Conservation (phyloP, 2,888 invertebrate genomes). For the Aplocera efformata region DNA sequence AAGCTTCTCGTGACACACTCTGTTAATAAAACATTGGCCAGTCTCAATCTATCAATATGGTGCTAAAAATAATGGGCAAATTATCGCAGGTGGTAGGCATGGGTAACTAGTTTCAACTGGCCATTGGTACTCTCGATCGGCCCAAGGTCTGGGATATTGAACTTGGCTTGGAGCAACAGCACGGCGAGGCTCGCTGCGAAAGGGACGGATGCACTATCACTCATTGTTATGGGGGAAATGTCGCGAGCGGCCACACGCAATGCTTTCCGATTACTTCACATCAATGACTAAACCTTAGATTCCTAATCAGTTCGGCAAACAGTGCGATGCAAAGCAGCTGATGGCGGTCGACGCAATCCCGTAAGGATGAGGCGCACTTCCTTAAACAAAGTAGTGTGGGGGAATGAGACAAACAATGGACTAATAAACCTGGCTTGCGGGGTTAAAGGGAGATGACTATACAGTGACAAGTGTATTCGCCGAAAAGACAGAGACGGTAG, state of each 20-base stretch:
- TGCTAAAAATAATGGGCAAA: conserved; percentile 61
- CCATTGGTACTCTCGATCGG: conserved; percentile 64
- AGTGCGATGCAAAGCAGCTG: conserved; percentile 62
- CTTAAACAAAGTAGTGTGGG: conserved; percentile 54
- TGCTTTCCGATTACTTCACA: conserved; percentile 47
- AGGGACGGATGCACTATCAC: conserved; percentile 74
- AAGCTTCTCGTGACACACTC: conserved; percentile 26
- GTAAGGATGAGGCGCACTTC: conserved; percentile 62
- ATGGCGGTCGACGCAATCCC: conserved; percentile 50
- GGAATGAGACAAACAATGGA: conserved; percentile 32
- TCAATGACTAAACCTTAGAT: conserved; percentile 53
- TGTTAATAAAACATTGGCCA: conserved; percentile 31
- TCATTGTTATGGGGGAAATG: conserved; percentile 75
- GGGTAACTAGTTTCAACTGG: conserved; percentile 69
- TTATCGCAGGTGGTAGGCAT: conserved; percentile 62
- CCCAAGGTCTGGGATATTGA: conserved; percentile 79
- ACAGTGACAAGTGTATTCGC: conserved; percentile 51
- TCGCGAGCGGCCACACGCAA: conserved; percentile 67
- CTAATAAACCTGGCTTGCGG: conserved; percentile 13
- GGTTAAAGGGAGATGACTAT: conserved; percentile 35
- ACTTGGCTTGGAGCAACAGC: conserved; percentile 72
- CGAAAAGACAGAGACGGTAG: conserved; percentile 50
- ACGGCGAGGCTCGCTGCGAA: conserved; percentile 67
- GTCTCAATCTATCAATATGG: conserved; percentile 42
- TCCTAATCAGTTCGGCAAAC: conserved; percentile 62